Conservation (phyloP, 1,140 invertebrate genomes). For the Drosophila virilis region DNA sequence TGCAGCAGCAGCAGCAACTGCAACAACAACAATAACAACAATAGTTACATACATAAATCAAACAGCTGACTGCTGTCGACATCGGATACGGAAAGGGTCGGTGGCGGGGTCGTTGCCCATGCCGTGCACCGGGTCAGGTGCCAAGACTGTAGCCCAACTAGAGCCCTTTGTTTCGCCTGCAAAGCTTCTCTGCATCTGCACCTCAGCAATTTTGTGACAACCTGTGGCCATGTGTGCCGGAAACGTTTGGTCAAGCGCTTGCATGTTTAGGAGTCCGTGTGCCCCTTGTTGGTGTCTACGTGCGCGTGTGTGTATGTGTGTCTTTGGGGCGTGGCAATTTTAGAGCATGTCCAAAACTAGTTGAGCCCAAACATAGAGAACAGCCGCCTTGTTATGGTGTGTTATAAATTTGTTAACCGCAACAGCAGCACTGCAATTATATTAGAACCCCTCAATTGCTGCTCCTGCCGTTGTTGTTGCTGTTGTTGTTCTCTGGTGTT, state of each 20-base stretch:
- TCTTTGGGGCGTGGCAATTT: constrained; percentile 47
- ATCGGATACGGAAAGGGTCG: constrained; percentile 36
- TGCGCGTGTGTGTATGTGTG: constrained; percentile 7
- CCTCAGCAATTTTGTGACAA: constrained; percentile 74
- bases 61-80: constrained; percentile 79
- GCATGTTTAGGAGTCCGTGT: constrained; percentile 20
- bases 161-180: constrained; percentile 49
- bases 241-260: constrained; percentile 67
- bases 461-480: constrained; percentile 8
- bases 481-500: constrained; percentile 6
- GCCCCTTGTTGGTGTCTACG: constrained; percentile 15
- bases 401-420: constrained; percentile 79
- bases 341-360: constrained; percentile 59
- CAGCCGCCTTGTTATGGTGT: constrained; percentile 54
- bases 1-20: constrained; percentile 11
- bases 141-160: constrained; percentile 16
- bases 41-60: constrained; percentile 65
- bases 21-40: constrained; percentile 12
- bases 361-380: constrained; percentile 19
- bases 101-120: constrained; percentile 11
- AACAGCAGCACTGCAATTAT: constrained; percentile 74
- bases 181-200: constrained; percentile 49
- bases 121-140: constrained; percentile 41
- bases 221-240: constrained; percentile 64
- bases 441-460: constrained; percentile 44